Evolutionary conservation across 2,113 vertebrate genomes (phyloP).

Genomic region (Cairina moschata): DNA sequence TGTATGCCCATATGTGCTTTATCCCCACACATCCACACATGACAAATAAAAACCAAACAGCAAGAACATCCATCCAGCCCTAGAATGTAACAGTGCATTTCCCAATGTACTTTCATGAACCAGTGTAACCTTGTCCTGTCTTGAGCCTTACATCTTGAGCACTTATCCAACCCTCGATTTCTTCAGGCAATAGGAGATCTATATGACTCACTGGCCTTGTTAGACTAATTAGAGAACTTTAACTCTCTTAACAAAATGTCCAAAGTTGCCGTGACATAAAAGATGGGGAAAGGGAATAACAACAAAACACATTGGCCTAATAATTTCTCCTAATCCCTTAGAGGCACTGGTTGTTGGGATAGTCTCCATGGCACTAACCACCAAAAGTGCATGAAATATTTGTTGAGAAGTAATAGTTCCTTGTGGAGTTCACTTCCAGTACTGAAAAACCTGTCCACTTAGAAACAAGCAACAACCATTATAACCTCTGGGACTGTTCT

Average conservation of each 20-base stretch:
- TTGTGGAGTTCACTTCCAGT: constrained; percentile 31
- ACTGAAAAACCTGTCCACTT: constrained; percentile 44
- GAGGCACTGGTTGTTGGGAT: constrained; percentile 38
- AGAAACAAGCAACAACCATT: constrained; percentile 42
- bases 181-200: constrained; percentile 1
- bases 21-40: not conserved
- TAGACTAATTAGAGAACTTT: constrained; percentile 36
- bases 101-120: not conserved
- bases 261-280: constrained; percentile 49
- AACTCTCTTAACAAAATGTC: constrained; percentile 45
- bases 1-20: not conserved
- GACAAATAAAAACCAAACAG: not conserved
- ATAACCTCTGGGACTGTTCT: constrained; percentile 34
- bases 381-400: constrained; percentile 39
- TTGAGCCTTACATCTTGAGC: not conserved
- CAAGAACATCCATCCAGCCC: not conserved
- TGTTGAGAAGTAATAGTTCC: constrained; percentile 47
- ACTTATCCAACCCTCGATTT: not conserved
- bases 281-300: constrained; percentile 18
- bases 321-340: constrained; percentile 33
- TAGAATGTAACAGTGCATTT: not conserved
- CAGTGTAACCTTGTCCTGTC: not conserved
- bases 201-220: constrained; percentile 32
- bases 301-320: constrained; percentile 20
- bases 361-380: constrained; percentile 48